phyloP scores from a whole-genome alignment of 2,888 invertebrate species.

The Myopa testacea region DNA sequence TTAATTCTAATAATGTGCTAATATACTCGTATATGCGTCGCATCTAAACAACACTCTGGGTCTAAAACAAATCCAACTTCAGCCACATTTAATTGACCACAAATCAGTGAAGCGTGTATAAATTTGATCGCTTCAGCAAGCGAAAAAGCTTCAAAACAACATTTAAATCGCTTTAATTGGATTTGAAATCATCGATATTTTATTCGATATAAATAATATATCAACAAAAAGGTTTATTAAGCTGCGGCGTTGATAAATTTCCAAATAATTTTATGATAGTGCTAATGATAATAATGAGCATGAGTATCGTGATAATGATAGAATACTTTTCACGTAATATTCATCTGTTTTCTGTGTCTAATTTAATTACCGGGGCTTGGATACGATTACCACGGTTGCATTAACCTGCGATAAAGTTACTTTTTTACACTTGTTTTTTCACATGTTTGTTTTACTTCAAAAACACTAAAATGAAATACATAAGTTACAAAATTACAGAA shows the following conservation, averaged over 20 bases:
- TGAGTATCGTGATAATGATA: no score
- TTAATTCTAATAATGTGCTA: background rate
- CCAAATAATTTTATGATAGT: no score
- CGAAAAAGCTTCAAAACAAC: no score
- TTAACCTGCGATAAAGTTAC: background rate
- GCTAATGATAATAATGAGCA: no score
- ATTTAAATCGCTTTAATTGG: no score
- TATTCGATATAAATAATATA: no score
- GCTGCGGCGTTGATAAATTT: no score
- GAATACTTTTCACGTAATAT: no score
- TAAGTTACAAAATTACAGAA: background rate
- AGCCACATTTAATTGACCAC: background rate
- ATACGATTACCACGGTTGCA: constrained; percentile 10
- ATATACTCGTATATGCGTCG: background rate
- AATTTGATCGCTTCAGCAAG: background rate
- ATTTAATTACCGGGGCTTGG: constrained; percentile 4
- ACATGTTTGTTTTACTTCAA: no score
- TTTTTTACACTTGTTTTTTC: background rate
- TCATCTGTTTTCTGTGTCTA: background rate
- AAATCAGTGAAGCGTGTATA: constrained; percentile 7
- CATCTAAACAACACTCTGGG: background rate
- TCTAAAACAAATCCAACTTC: background rate
- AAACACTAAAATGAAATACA: background rate
- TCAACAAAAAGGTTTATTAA: no score
- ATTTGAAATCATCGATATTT: no score